Conservation (phyloP, 2,113 vertebrate species). For the Caretta caretta region DNA sequence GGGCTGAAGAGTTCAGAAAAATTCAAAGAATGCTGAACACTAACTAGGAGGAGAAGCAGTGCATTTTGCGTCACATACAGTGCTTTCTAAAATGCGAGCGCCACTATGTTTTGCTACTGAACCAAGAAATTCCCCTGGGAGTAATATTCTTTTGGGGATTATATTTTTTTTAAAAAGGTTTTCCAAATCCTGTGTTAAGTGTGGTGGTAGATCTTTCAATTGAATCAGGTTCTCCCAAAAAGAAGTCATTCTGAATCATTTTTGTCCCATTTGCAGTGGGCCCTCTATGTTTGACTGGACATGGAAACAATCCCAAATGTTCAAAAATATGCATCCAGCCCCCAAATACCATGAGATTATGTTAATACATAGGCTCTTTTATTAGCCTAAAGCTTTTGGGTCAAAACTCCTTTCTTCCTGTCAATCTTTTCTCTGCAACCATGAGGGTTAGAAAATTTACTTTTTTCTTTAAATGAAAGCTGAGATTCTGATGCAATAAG, state of each 20-base stretch:
- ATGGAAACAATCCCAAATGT: not conserved
- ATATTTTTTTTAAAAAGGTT: not conserved
- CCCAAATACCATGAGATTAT: not conserved
- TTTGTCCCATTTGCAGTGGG: not conserved
- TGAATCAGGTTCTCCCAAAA: not conserved
- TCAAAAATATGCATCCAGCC: not conserved
- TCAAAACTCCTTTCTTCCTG: not conserved
- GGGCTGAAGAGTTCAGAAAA: not conserved
- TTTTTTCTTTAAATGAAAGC: not conserved
- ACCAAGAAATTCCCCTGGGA: not conserved
- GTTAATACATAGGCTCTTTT: not conserved
- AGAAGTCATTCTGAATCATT: not conserved
- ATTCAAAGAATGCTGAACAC: fast-evolving
- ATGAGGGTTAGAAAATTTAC: not conserved
- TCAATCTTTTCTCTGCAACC: not conserved
- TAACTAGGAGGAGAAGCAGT: not conserved
- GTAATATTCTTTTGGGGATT: not conserved
- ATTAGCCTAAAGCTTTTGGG: not conserved
- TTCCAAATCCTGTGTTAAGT: not conserved
- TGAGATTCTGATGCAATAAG: not conserved
- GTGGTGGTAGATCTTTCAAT: fast-evolving
- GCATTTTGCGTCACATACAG: not conserved
- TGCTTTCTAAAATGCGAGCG: not conserved
- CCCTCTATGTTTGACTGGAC: not conserved
- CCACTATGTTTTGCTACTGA: fast-evolving